Conservation (phyloP, 2,888 invertebrate species). For the Trichogramma dendrolimi region DNA sequence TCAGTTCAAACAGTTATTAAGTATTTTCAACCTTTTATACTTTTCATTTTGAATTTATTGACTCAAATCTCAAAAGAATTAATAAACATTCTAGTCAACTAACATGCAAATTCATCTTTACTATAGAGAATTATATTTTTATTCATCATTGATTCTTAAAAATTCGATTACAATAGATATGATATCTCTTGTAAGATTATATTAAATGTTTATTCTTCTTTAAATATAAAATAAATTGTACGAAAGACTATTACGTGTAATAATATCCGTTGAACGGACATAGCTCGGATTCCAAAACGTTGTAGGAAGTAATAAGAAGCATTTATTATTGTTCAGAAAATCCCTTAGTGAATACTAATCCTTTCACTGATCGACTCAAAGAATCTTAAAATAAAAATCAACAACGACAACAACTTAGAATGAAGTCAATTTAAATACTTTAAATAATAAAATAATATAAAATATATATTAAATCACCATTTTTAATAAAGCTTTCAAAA, state of each 20-base stretch:
- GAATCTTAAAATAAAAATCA: conserved; percentile 30
- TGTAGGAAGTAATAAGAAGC: conserved; percentile 28
- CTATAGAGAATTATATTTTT: conserved; percentile 10
- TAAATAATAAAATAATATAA: background rate
- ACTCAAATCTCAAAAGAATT: conserved; percentile 13
- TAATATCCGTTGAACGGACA: conserved; percentile 27
- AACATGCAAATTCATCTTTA: background rate
- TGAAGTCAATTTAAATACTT: conserved; percentile 18
- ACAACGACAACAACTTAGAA: conserved; percentile 24
- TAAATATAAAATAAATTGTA: conserved; percentile 28
- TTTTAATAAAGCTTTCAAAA: conserved; percentile 24
- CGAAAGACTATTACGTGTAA: conserved; percentile 30
- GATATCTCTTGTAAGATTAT: conserved; percentile 7
- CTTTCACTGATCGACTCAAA: conserved; percentile 23
- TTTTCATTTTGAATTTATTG: background rate
- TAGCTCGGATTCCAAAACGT: conserved; percentile 28
- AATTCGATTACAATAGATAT: background rate
- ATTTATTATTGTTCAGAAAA: conserved; percentile 28
- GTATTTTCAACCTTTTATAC: background rate
- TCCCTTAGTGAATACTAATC: conserved; percentile 21
- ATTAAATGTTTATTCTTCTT: conserved; percentile 27
- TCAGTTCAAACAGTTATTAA: background rate
- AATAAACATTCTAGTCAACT: conserved; percentile 17
- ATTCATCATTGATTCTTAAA: background rate
- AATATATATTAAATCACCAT: conserved; percentile 16